phyloP scores from a whole-genome alignment of 2,113 vertebrate species.

The Anoura caudifer region DNA sequence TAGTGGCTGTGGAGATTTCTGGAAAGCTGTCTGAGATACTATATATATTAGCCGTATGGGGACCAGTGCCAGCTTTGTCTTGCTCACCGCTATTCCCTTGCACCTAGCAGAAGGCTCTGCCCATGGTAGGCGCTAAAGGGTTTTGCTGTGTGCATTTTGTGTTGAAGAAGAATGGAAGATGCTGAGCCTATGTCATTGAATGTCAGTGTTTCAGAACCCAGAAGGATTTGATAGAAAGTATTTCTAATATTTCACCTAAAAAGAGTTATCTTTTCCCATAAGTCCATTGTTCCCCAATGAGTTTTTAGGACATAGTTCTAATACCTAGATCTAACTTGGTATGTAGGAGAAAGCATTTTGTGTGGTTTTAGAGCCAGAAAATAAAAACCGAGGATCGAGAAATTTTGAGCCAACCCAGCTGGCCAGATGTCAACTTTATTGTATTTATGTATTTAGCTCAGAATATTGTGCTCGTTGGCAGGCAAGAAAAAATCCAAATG shows the following conservation, averaged over 20 bases:
- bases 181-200: neutral
- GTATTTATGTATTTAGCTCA: slow-evolving; percentile 51
- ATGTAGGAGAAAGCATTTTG: neutral
- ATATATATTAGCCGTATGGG: neutral
- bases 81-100: neutral
- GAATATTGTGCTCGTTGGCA: slow-evolving; percentile 50
- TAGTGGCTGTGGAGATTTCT: neutral
- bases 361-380: slow-evolving; percentile 14
- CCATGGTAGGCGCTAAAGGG: neutral
- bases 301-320: slow-evolving; percentile 21
- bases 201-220: neutral
- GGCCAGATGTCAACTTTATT: slow-evolving; percentile 37
- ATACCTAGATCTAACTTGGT: neutral
- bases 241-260: slow-evolving; percentile 4
- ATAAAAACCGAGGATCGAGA: slow-evolving; percentile 26
- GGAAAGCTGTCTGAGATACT: neutral
- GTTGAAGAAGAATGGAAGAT: neutral
- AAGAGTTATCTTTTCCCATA: neutral
- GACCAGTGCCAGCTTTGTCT: neutral
- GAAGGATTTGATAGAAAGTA: neutral
- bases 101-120: neutral
- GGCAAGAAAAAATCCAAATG: slow-evolving; percentile 40
- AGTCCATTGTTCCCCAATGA: neutral
- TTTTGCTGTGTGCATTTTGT: neutral
- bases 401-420: slow-evolving; percentile 36